Conservation (phyloP, 2,113 vertebrate genomes). For the Diglossa brunneiventris region DNA sequence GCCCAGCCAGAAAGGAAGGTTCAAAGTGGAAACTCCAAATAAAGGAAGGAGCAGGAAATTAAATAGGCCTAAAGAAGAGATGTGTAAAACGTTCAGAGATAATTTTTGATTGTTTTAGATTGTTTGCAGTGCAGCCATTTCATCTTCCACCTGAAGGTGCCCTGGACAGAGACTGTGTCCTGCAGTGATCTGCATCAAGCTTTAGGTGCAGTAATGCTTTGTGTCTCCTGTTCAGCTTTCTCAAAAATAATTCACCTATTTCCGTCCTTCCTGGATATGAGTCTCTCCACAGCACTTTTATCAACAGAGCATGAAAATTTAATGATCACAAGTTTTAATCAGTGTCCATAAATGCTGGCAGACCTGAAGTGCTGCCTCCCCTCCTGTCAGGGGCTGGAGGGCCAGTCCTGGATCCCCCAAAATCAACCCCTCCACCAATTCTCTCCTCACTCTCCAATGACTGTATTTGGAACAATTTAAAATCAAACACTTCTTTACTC, state of each 20-base stretch:
- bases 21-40: not conserved
- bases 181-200: not conserved
- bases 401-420: not conserved
- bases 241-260: not conserved
- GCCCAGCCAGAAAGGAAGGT: not conserved
- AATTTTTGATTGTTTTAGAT: not conserved
- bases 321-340: not conserved
- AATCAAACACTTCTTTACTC: not conserved
- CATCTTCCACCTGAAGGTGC: too few species aligned
- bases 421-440: not conserved
- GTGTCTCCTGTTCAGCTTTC: not conserved
- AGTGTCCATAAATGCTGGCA: not conserved
- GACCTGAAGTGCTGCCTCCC: not conserved
- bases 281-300: not conserved
- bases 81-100: not conserved
- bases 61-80: not conserved
- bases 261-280: not conserved
- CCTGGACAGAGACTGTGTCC: not conserved
- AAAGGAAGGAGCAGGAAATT: not conserved
- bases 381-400: not conserved
- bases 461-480: not conserved
- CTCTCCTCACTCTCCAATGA: not conserved
- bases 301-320: not conserved
- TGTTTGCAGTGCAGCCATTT: not conserved
- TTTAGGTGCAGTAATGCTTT: not conserved